These are phyloP conservation scores for Atractosteus spatula DNA, from an alignment of 2,113 vertebrate genomes.

Conservation along the genomic window DNA sequence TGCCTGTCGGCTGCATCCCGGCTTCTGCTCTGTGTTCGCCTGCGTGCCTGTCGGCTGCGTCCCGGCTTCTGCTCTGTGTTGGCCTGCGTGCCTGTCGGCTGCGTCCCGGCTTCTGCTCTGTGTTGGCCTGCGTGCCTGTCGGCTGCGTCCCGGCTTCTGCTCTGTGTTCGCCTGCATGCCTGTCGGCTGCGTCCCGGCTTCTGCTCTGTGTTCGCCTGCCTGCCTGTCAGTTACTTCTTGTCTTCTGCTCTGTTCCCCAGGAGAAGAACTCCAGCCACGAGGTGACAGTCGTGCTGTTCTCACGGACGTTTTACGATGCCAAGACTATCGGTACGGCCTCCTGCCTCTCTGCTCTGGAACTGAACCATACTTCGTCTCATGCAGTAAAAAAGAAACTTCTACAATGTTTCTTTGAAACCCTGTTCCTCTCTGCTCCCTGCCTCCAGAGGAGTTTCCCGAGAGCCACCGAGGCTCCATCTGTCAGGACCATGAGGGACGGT, in stretches of 20 bases:
- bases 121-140: too few species aligned
- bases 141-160: too few species aligned
- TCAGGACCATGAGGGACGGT: constrained; percentile 85
- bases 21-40: too few species aligned
- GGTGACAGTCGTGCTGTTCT: constrained; percentile 95
- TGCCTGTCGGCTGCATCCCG: too few species aligned
- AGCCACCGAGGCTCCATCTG: constrained; percentile 74
- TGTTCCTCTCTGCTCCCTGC: constrained; percentile 18
- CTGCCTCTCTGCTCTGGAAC: neutral
- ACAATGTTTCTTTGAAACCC: accelerated
- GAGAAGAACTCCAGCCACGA: constrained; percentile 98
- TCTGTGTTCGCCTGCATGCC: too few species aligned
- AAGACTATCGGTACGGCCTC: constrained; percentile 75
- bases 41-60: too few species aligned
- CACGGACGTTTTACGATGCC: constrained; percentile 90
- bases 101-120: too few species aligned
- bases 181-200: too few species aligned
- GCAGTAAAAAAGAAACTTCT: neutral
- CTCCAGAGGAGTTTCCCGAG: constrained; percentile 93
- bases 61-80: too few species aligned
- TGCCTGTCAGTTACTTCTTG: neutral
- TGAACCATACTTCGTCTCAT: too few species aligned
- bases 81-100: too few species aligned
- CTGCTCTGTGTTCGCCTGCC: too few species aligned
- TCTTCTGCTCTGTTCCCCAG: constrained; percentile 54